These are phyloP conservation scores for Arizona elegans DNA, from an alignment of 2,113 vertebrate genomes.

Conservation along the genomic window DNA sequence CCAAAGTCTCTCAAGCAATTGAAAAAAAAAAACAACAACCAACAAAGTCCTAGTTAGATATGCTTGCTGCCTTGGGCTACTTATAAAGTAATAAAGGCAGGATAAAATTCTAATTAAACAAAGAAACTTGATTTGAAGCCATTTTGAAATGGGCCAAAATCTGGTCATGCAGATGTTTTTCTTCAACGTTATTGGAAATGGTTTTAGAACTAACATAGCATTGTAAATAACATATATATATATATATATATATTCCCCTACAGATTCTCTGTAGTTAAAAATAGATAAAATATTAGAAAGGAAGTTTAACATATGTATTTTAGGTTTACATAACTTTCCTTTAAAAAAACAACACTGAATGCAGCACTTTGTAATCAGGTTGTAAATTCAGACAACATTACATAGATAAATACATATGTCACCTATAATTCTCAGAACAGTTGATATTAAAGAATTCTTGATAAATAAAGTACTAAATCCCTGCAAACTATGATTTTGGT, in stretches of 20 bases:
- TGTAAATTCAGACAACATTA: background rate
- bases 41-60: background rate
- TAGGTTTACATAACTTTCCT: background rate
- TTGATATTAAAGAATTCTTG: background rate
- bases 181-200: background rate
- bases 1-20: background rate
- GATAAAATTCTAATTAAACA: background rate
- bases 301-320: background rate
- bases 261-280: background rate
- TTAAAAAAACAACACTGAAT: background rate
- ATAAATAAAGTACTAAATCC: background rate
- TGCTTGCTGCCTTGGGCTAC: background rate
- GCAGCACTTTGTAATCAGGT: background rate
- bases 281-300: background rate
- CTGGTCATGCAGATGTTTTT: background rate
- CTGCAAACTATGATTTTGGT: background rate
- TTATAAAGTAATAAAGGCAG: background rate
- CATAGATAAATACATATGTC: background rate
- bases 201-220: accelerated
- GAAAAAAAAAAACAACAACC: background rate
- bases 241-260: background rate
- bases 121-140: background rate
- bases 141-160: background rate
- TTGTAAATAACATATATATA: background rate
- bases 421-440: background rate